A percentile compares a stretch with the other conserved stretches of the same genome.
Conservation (phyloP, 2,113 vertebrate species). For the Lichenostomus cassidix region DNA sequence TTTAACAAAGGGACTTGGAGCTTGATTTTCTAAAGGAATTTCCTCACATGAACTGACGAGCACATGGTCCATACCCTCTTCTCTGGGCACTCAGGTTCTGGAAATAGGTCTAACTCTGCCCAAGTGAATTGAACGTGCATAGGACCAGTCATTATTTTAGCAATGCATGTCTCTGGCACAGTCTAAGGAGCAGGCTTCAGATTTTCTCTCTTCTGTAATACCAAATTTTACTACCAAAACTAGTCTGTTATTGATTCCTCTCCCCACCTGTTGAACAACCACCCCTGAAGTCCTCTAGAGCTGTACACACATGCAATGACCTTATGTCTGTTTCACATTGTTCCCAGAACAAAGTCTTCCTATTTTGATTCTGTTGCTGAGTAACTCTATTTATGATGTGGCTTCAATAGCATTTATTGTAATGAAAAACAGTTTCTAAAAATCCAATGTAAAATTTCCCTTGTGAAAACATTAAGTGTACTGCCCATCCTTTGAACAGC, state of each 20-base stretch:
- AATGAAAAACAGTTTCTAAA: background rate
- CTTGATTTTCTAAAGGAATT: background rate
- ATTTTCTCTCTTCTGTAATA: background rate
- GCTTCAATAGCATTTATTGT: background rate
- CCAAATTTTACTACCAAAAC: background rate
- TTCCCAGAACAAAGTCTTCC: background rate
- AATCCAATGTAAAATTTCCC: background rate
- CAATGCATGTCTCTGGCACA: background rate
- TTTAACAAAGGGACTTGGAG: background rate
- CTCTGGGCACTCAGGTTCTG: background rate
- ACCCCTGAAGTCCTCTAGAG: background rate
- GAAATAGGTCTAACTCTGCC: background rate
- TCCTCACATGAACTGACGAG: rapidly evolving
- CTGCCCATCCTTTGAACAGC: background rate
- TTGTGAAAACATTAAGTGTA: background rate
- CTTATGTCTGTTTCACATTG: background rate
- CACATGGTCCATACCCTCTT: background rate
- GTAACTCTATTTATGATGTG: background rate
- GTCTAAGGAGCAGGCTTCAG: background rate
- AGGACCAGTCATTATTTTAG: background rate
- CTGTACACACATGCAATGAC: rapidly evolving
- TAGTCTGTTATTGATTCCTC: background rate
- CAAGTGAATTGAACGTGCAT: rapidly evolving
- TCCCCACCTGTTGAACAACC: background rate
- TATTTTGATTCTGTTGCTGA: background rate